A percentile compares a stretch with the other conserved stretches of the same genome.
These are phyloP conservation scores for Megalonaias nervosa DNA, from an alignment of 1,140 invertebrate genomes.

Conservation along the genomic window DNA sequence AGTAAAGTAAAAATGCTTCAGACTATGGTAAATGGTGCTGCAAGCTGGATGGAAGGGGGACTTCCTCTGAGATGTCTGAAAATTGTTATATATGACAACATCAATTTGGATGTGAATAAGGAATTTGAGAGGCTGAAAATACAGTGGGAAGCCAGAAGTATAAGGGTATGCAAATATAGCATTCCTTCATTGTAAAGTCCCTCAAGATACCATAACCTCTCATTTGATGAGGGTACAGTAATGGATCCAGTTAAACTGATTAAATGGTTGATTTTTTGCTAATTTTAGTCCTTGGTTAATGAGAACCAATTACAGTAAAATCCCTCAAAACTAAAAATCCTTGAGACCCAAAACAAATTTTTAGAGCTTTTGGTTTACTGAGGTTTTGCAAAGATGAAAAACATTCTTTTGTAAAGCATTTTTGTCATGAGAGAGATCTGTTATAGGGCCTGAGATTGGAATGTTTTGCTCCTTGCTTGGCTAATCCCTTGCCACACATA, in stretches of 20 bases:
- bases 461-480: too few species aligned
- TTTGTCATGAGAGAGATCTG: too few species aligned
- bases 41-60: constrained; percentile 64
- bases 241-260: not conserved
- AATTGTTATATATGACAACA: constrained; percentile 55
- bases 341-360: not conserved
- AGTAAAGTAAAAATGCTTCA: constrained; percentile 39
- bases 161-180: not conserved
- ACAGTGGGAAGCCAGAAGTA: not conserved
- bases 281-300: too few species aligned
- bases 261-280: not conserved
- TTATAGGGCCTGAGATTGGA: too few species aligned
- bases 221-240: not conserved
- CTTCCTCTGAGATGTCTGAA: constrained; percentile 61
- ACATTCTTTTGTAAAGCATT: too few species aligned
- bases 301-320: constrained; percentile 3
- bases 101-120: not conserved
- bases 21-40: constrained; percentile 59
- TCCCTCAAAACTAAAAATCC: not conserved
- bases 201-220: not conserved
- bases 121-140: not conserved
- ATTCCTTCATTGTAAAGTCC: not conserved
- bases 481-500: too few species aligned
- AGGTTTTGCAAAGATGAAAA: too few species aligned
- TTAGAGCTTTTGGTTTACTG: too few species aligned